phyloP scores from a whole-genome alignment of 1,140 invertebrate genomes.

The Chironomus tepperi region DNA sequence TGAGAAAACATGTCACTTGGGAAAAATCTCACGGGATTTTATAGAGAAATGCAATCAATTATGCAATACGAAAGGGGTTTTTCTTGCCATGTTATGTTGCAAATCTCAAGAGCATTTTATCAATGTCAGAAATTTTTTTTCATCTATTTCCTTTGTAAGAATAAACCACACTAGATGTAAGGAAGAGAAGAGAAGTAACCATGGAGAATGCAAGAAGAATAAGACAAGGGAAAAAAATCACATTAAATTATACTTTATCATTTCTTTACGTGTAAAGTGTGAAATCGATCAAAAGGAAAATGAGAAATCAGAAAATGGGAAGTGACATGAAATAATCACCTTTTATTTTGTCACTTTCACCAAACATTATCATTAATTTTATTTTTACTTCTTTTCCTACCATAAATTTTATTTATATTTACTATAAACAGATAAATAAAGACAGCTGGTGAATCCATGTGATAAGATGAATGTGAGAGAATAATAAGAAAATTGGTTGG shows the following conservation, averaged over 20 bases:
- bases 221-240: background rate
- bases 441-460: no score
- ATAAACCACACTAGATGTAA: no score
- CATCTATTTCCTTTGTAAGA: background rate
- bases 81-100: background rate
- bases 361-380: background rate
- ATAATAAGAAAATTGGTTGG: no score
- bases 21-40: slow-evolving; percentile 10
- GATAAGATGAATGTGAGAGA: no score
- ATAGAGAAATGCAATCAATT: background rate
- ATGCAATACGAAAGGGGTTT: slow-evolving; percentile 18
- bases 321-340: slow-evolving; percentile 6
- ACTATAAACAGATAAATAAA: no score
- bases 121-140: background rate
- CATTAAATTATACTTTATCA: slow-evolving; percentile 15
- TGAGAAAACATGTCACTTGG: background rate
- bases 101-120: slow-evolving; percentile 13
- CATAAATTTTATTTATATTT: background rate
- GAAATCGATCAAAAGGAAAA: slow-evolving; percentile 3
- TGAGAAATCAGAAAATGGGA: slow-evolving; percentile 7
- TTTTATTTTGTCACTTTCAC: slow-evolving; percentile 13
- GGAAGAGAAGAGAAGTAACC: background rate
- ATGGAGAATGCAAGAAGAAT: background rate
- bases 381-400: background rate
- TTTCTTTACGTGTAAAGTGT: background rate